Percentiles rank a stretch among this genome's conserved stretches.
phyloP scores from a whole-genome alignment of 1,140 invertebrate species.

The Piezodorus guildinii region DNA sequence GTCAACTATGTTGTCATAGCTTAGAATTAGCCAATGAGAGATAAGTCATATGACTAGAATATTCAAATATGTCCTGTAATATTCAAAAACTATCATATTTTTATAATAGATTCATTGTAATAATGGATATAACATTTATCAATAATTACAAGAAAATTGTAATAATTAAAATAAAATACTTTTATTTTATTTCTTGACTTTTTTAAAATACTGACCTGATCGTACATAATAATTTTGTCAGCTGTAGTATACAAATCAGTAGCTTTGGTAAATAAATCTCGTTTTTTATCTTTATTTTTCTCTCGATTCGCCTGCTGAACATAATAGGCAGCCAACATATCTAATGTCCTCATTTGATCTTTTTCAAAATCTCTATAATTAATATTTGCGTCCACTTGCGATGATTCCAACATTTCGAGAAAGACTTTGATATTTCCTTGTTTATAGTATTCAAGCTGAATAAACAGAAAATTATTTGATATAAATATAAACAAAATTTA shows the following conservation, averaged over 20 bases:
- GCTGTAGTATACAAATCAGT: conserved; percentile 94
- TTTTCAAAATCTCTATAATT: conserved; percentile 88
- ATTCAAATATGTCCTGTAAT: too few species aligned
- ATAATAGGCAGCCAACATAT: conserved; percentile 96
- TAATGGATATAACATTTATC: too few species aligned
- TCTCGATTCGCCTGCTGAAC: conserved; percentile 92
- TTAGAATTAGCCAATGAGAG: too few species aligned
- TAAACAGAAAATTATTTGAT: conserved; percentile 26
- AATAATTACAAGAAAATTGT: too few species aligned
- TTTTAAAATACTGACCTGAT: conserved; percentile 54
- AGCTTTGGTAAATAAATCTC: conserved; percentile 92
- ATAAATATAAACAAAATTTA: too few species aligned
- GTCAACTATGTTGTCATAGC: not conserved
- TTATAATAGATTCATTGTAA: too few species aligned
- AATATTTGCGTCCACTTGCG: conserved; percentile 72
- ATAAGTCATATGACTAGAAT: too few species aligned
- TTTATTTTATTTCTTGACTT: too few species aligned
- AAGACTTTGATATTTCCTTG: conserved; percentile 86
- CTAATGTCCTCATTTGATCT: conserved; percentile 91
- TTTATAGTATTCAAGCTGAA: conserved; percentile 90
- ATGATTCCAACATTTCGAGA: conserved; percentile 83
- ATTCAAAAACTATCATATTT: too few species aligned
- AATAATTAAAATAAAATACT: too few species aligned
- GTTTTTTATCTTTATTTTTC: conserved; percentile 89
- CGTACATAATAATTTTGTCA: conserved; percentile 99